Base-by-base conservation (phyloP, 2,888 invertebrate species). In the Tyria jacobaeae region DNA sequence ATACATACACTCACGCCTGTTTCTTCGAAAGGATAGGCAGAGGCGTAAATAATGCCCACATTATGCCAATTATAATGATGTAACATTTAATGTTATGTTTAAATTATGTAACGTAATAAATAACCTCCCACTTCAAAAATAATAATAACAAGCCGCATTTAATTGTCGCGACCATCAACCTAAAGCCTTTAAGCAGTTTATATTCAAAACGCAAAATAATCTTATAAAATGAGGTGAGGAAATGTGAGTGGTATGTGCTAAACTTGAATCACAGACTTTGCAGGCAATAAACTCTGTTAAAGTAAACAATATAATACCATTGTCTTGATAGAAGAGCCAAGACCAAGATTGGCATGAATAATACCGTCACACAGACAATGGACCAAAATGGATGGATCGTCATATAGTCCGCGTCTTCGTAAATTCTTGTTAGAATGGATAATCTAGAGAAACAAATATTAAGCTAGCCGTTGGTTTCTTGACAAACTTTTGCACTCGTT, bases 241-340 rank as follows among this genome's bases (percentile, higher is more conserved):
- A 66, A 66, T 55, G 63, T 68, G 34, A 62, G 61, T 47, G 58
- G 53, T 59, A 65, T 70, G 53, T 64, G 49, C 14, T 37, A 24
- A 54, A 64, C 62, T 70, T 66, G 66, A 64, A 66, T 67, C 67
- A 67, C 60, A 71, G 64, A 76, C 76, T 77, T 80, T 74, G 71
- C 78, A 76, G 71, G 71, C 75, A 83, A 80, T 83, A 86, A 79
- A 80, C 73, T 68, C 34, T 59, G 64, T 64, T 62, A 63, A 62
- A 73, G 64, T 65, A 65, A 71, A 57, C 57, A 60, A 57, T 66
- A 66, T 68, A 59, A 71, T 68, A 74, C 63, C 39, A 66, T 72
- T 72, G 75, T 74, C 66, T 76, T 64, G 62, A 44, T 37, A 48
- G 59, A 27, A 54, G 60, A 50, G 61, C 63, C 47, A 41, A 59